phyloP scores from a whole-genome alignment of 35 echinoderm and acorn worm species.

The Ophioderma brevispina region DNA sequence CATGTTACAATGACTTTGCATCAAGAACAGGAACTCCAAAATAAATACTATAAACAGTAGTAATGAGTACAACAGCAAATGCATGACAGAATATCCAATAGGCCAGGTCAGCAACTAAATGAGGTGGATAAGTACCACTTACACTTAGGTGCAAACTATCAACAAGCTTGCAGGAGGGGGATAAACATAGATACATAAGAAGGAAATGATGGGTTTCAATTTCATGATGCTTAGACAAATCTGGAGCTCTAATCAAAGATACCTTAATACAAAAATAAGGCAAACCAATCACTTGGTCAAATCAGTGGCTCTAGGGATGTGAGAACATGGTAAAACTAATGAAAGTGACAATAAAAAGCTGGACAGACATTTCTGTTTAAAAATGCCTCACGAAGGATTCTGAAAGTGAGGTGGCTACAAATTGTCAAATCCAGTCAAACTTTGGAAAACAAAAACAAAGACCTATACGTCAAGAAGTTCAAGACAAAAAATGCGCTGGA shows the following conservation, averaged over 20 bases:
- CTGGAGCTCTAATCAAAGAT: neutral
- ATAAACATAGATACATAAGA: neutral
- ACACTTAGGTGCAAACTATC: neutral
- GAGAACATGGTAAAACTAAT: neutral
- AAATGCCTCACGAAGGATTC: neutral
- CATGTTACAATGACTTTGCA: neutral
- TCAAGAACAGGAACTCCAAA: neutral
- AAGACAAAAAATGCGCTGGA: neutral
- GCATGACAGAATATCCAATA: neutral
- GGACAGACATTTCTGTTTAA: neutral
- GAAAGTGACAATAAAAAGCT: neutral
- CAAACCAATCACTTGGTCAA: neutral
- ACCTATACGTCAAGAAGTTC: neutral
- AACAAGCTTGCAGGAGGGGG: neutral
- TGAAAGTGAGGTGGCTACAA: neutral
- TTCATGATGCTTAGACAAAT: neutral
- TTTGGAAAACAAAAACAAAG: neutral
- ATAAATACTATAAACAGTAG: conserved; percentile 11
- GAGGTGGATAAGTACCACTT: neutral
- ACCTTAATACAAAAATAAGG: neutral
- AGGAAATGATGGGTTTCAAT: neutral
- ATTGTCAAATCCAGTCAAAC: neutral
- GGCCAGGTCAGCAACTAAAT: neutral
- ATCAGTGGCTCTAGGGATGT: neutral
- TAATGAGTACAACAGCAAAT: neutral